These are phyloP conservation scores for Parnassius smintheus DNA, from an alignment of 2,888 invertebrate genomes.

Conservation along the genomic window DNA sequence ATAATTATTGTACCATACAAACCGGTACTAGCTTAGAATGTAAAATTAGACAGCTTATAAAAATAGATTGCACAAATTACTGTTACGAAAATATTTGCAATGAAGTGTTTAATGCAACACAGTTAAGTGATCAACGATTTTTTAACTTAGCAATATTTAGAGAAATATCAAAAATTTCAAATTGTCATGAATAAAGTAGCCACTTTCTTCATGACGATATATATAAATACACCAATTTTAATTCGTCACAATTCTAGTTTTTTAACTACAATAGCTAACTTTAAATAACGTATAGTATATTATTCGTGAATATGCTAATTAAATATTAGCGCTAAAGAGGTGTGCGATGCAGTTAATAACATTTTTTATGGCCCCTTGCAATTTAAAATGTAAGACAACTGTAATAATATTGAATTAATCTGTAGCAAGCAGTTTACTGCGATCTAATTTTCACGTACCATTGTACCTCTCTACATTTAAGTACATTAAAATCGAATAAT, in stretches of 20 bases:
- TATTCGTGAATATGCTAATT: slow-evolving; percentile 21
- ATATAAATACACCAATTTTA: slow-evolving; percentile 17
- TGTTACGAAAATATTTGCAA: slow-evolving; percentile 65
- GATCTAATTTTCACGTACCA: slow-evolving; percentile 35
- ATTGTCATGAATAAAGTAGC: slow-evolving; percentile 7
- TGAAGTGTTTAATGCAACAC: slow-evolving; percentile 43
- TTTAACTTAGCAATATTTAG: slow-evolving; percentile 17
- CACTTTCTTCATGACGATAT: slow-evolving; percentile 10
- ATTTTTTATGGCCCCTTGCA: slow-evolving; percentile 69
- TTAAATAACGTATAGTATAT: slow-evolving; percentile 7
- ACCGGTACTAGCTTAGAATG: slow-evolving; percentile 40
- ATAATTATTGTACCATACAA: slow-evolving; percentile 39
- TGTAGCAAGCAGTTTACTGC: slow-evolving; percentile 54
- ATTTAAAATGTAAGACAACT: slow-evolving; percentile 50
- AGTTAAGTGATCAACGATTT: slow-evolving; percentile 25
- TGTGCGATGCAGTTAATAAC: slow-evolving; percentile 39
- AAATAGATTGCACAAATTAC: slow-evolving; percentile 76
- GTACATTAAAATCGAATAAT: slow-evolving; percentile 58
- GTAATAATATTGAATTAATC: slow-evolving; percentile 45
- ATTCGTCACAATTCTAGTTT: slow-evolving; percentile 24
- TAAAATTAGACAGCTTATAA: slow-evolving; percentile 69
- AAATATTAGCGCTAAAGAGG: slow-evolving; percentile 26
- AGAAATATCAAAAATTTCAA: slow-evolving; percentile 19
- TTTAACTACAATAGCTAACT: slow-evolving; percentile 22
- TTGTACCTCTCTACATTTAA: slow-evolving; percentile 54